Evolutionary conservation across 2,888 invertebrate genomes (phyloP).

Genomic region (Agrochola lota): DNA sequence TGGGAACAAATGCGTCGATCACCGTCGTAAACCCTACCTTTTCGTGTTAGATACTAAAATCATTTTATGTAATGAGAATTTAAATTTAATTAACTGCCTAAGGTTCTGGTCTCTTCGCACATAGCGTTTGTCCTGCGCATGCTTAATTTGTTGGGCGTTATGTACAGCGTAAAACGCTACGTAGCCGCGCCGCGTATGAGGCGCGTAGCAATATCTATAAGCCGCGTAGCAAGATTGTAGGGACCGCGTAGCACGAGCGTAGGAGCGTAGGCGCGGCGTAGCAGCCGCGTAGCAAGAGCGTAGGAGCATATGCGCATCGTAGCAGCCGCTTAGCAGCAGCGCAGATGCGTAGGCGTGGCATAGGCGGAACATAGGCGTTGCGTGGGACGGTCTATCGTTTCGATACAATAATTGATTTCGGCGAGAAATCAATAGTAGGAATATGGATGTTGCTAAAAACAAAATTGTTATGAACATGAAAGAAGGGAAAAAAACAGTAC

Average conservation of each 20-base stretch:
- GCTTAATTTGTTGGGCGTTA: background rate
- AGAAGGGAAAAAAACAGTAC: too few species aligned
- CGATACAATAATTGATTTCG: background rate
- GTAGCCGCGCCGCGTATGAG: background rate
- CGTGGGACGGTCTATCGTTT: background rate
- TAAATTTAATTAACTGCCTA: conserved; percentile 15
- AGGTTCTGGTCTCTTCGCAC: background rate
- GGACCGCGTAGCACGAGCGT: background rate
- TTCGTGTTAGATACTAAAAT: conserved; percentile 31
- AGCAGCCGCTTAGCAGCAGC: conserved; percentile 14
- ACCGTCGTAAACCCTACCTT: conserved; percentile 48
- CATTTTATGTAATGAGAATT: conserved; percentile 7
- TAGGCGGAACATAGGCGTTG: background rate
- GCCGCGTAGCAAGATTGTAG: background rate
- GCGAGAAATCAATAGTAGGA: background rate
- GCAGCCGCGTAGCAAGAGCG: background rate
- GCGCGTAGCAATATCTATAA: background rate
- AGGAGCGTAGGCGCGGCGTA: background rate
- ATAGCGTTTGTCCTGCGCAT: background rate
- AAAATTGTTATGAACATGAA: background rate
- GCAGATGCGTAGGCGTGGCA: background rate
- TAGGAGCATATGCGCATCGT: background rate
- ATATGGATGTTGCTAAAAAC: background rate
- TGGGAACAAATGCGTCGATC: conserved; percentile 25
- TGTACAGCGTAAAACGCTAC: background rate